Conservation (phyloP, 2,113 vertebrate species). For the Vulpes ferrilata region DNA sequence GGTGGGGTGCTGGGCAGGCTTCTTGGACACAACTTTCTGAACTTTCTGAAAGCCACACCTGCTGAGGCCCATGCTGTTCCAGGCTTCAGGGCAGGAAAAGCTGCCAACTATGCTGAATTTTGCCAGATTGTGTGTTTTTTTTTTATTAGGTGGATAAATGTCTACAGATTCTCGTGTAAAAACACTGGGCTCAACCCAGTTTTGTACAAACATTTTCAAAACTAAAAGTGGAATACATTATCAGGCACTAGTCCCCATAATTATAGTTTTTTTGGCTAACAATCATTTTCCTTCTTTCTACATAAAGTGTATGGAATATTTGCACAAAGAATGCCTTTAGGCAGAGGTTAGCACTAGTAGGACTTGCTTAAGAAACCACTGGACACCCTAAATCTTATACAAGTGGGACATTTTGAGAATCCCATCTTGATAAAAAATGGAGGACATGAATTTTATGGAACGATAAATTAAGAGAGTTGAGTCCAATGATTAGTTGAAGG, state of each 20-base stretch:
- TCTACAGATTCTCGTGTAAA: conserved; percentile 69
- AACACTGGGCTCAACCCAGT: conserved; percentile 19
- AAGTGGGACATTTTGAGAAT: not conserved
- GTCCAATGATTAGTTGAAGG: conserved; percentile 14
- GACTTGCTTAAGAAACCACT: conserved; percentile 17
- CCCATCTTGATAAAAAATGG: not conserved
- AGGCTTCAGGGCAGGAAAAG: conserved; percentile 39
- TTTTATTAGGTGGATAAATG: conserved; percentile 76
- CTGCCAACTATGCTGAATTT: conserved; percentile 42
- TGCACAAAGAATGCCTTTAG: conserved; percentile 63
- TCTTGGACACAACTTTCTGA: not conserved
- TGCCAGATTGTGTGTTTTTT: conserved; percentile 66
- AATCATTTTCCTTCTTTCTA: conserved; percentile 48
- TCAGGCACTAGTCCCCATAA: conserved; percentile 56
- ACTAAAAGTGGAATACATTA: conserved; percentile 74
- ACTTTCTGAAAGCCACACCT: conserved; percentile 47
- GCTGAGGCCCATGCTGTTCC: not conserved
- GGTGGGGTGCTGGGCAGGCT: not conserved
- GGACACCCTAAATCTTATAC: not conserved
- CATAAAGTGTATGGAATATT: too few species aligned
- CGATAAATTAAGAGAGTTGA: conserved; percentile 2
- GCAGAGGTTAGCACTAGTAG: not conserved
- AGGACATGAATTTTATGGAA: conserved; percentile 7
- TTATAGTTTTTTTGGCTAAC: conserved; percentile 62
- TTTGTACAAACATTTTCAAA: conserved; percentile 76